These are phyloP conservation scores for Ceratotherium simum DNA, from an alignment of 2,113 vertebrate species.

Conservation along the genomic window DNA sequence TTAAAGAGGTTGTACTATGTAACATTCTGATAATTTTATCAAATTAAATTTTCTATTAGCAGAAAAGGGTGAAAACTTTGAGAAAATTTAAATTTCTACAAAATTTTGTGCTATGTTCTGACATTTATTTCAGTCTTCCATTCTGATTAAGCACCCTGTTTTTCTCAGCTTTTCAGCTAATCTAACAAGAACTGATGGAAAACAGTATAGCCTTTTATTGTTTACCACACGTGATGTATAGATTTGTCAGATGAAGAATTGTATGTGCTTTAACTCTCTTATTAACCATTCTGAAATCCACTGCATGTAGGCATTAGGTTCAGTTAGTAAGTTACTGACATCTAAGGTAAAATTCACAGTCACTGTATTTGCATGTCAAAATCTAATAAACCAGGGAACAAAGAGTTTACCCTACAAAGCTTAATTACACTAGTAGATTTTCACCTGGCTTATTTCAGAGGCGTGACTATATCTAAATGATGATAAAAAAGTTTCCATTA, in stretches of 20 bases:
- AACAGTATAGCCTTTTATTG: neutral
- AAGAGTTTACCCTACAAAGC: constrained; percentile 67
- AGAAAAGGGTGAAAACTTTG: neutral
- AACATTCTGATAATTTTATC: constrained; percentile 34
- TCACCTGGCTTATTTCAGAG: constrained; percentile 61
- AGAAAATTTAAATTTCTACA: constrained; percentile 24
- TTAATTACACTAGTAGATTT: constrained; percentile 80
- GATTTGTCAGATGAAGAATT: constrained; percentile 11
- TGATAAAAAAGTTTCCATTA: constrained; percentile 36
- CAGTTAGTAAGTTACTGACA: constrained; percentile 53
- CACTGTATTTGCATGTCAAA: constrained; percentile 42
- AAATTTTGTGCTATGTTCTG: neutral
- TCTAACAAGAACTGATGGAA: neutral
- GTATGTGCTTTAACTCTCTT: neutral
- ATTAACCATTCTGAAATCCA: constrained; percentile 32
- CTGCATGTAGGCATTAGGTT: constrained; percentile 15
- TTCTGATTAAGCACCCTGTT: neutral
- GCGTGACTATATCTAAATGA: constrained; percentile 55
- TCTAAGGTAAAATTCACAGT: constrained; percentile 65
- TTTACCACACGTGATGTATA: neutral
- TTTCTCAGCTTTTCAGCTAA: constrained; percentile 37
- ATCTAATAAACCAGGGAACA: constrained; percentile 63
- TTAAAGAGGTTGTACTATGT: neutral
- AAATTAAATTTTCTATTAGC: constrained; percentile 5
- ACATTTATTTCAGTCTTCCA: neutral